Evolutionary conservation across 2,797 vertebrate genomes (phyloP).

Genomic region (Cyprinodon diabolis): DNA sequence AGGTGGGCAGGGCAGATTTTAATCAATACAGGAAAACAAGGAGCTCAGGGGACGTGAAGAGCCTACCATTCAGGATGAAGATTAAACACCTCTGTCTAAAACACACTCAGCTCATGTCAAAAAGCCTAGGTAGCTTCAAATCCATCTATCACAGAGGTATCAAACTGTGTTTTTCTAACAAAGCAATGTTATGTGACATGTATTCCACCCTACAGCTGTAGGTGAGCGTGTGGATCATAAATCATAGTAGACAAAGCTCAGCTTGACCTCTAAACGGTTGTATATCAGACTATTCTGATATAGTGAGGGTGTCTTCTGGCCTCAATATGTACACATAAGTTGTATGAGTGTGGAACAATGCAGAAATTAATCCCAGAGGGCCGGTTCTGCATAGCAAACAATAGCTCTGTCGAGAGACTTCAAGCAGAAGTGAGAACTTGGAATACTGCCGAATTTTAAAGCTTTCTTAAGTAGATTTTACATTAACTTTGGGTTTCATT

Average conservation of each 20-base stretch:
- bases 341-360: conserved; percentile 88
- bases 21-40: conserved; percentile 86
- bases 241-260: conserved; percentile 94
- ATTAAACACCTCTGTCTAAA: conserved; percentile 85
- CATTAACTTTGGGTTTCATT: too few relatives aligned
- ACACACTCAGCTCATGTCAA: conserved; percentile 79
- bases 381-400: conserved; percentile 77
- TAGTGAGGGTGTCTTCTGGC: conserved; percentile 89
- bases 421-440: conserved; percentile 35
- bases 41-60: conserved; percentile 80
- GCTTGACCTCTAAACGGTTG: conserved; percentile 96
- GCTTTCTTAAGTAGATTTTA: conserved; percentile 1
- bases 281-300: conserved; percentile 94
- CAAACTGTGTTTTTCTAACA: conserved; percentile 85
- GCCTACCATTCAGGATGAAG: conserved; percentile 82
- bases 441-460: conserved; percentile 20
- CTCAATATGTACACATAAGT: conserved; percentile 85
- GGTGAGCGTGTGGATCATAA: conserved; percentile 93
- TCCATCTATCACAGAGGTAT: conserved; percentile 85
- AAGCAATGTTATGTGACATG: conserved; percentile 83
- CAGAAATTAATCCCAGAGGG: conserved; percentile 82
- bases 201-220: conserved; percentile 87
- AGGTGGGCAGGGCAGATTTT: conserved; percentile 81
- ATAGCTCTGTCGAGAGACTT: conserved; percentile 53
- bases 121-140: conserved; percentile 79